Base-by-base conservation (phyloP, 2,113 vertebrate genomes). In the Seriola rivoliana region DNA sequence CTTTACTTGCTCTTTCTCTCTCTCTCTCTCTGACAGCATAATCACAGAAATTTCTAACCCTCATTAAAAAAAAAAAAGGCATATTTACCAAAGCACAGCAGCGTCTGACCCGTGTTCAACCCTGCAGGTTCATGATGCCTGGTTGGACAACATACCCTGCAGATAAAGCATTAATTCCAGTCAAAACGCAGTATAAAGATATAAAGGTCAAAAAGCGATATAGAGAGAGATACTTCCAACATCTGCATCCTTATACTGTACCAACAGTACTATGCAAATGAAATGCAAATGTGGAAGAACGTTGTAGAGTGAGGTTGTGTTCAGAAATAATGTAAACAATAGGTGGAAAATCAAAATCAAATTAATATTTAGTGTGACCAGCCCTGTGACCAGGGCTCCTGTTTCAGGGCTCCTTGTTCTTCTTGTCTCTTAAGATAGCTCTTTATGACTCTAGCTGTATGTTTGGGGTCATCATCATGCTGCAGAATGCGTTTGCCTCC, bases 351-450 rank as follows among this genome's bases (percentile, higher is more conserved):
- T 34, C 2, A 19, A 34, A 21, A 50, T 50, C 14, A 52, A 65
- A 44, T 65, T 23, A 66, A 66, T 66, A 65, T 65, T 65, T 25
- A 66, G 40, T 29, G 12, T 46, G 40, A 29, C n/a, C n/a, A 17
- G 40, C 6, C 44, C 16, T 17, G 62, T 5, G 21, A 8, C 11
- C 36, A 19, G 7, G 21, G 4, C 44, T 21, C 29, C 23, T 68
- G 23, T 50, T 68, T 9, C 25, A 46, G 40, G 65, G 3, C 42
- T 32, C 8, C 0, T 29, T 48, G 11, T 25, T 65, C n/a, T 11
- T 54, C 8, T 54, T 3, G 21, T n/a, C 29, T 29, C 29, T 29
- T 29, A 29, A 29, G 13, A 25, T 64, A 40, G 32, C 4, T 59
- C 29, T 36, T 3, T 36, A 21, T 21, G 32, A 5, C 19, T 57